Evolutionary conservation across 30 jellyfish, hydroid and myxozoan genomes (phyloP), one percentile per base, ranked within the genome.

Genomic region (Chironex yamaguchii): DNA sequence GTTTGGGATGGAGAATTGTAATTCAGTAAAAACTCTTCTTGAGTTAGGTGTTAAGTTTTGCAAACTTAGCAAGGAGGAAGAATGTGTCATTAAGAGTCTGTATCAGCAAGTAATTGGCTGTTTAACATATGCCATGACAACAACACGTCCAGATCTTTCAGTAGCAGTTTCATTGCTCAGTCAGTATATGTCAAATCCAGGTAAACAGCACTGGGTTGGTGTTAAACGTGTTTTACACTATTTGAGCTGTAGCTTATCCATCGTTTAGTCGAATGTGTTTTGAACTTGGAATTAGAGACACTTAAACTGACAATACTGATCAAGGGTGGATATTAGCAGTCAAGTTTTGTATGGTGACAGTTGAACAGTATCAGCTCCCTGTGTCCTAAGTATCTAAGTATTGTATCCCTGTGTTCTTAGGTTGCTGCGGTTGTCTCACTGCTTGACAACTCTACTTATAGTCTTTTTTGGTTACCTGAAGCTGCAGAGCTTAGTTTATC

Each of bases 81-180:
- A 73, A 0, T 23, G 51, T 34, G 86, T 49, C 29, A 2, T 26
- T 30, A 1, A 17, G 36, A 48, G 30, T 50, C 17, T 25, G 36
- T 51, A 76, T 34, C 89, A 76, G 54, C 51, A 50, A 34, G 67
- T 34, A 20, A 76, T 76, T 17, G 89, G 89, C 51, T 76, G 89
- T 52, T 52, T 76, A 20, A 76, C 89, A 2, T 76, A 76, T 76
- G 42, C 81, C 23, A 29, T 34, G 34, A 51, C 54, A 21, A 62
- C 72, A 29, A 76, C 89, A 20, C 84, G 89, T 20, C 89, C 89
- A 53, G 89, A 76, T 28, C 22, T 76, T 25, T 51, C 89, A 24
- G 84, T 64, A 42, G 84, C 89, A 28, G 89, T 50, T 1, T 30
- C 32, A 14, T 62, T 76, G 24, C 48, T 76, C 30, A 76, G 89